Base-by-base conservation (phyloP, 2,113 vertebrate genomes). In the Ia io region DNA sequence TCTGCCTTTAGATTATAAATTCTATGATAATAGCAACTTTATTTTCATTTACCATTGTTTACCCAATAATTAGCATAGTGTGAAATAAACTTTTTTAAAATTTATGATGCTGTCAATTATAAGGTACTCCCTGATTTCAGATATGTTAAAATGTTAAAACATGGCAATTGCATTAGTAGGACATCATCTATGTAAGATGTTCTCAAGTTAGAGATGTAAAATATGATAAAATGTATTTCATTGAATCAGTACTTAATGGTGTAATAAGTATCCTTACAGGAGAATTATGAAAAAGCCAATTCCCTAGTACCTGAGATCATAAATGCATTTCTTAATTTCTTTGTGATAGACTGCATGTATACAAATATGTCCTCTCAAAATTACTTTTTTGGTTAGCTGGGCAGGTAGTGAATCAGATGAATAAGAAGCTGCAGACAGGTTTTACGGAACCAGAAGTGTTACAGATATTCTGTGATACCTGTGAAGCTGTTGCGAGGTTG, bases 381-480 rank as follows among this genome's bases (percentile, higher is more conserved):
- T 88, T n/a, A 1, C 40, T 89, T 67, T 76, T 91, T 28, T 95
- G 94, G 42, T 95, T 96, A 99, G 99, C 99, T 89, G 99, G 99
- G 10, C 99, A 99, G 92, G 99, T 99, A 82, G 99, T 99, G 97
- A 99, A 99, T 97, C 99, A 99, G 98, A 99, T 99, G 99, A 99
- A 99, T 95, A 99, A 99, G 98, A 98, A 98, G 44, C 93, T 99
- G 88, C 99, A 99, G 56, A 99, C 99, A 9, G 99, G 99, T 76
- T 99, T 99, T 96, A 99, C 97, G 0, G 99, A 99, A 97, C 88
- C 98, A 0, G 99, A 99, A 98, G 99, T 99, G 16, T 97, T 99
- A 90, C 98, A 98, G 88, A 99, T 99, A 97, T 99, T 99, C 96
- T 99, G 99, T 71, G 99, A 99, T 95, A 98, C 99, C 40, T 99